phyloP scores from a whole-genome alignment of 2,888 invertebrate genomes.

The Meta bourneti region DNA sequence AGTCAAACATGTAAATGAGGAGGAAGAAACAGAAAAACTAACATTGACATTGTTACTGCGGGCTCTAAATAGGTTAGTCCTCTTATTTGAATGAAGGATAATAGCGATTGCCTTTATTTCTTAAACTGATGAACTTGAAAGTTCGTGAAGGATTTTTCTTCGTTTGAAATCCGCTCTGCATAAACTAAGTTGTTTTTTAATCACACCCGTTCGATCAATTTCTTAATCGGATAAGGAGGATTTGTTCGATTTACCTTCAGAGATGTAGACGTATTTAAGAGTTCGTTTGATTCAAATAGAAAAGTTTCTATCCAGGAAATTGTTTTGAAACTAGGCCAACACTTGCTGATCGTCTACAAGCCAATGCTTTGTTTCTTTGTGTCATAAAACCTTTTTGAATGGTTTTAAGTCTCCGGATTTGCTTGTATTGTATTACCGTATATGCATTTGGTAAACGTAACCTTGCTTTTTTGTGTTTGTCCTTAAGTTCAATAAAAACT shows the following conservation, averaged over 20 bases:
- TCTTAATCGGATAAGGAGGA: background rate
- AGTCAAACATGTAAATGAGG: background rate
- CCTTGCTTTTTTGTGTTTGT: too few species aligned
- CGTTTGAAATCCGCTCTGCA: conserved; percentile 11
- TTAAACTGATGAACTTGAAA: conserved; percentile 18
- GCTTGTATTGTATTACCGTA: too few species aligned
- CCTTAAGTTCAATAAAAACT: too few species aligned
- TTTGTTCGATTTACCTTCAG: background rate
- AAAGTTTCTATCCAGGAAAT: background rate
- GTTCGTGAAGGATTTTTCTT: background rate
- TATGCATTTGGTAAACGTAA: too few species aligned
- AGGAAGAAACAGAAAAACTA: background rate
- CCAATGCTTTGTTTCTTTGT: too few species aligned
- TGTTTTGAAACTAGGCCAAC: background rate
- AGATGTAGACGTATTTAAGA: background rate
- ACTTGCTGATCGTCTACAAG: too few species aligned
- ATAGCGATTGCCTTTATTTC: background rate
- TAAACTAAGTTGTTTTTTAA: background rate
- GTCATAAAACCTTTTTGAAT: too few species aligned
- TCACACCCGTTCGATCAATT: background rate
- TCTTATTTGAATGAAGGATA: background rate
- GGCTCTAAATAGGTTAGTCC: conserved; percentile 7
- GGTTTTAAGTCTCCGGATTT: too few species aligned
- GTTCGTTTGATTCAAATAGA: background rate
- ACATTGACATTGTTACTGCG: conserved; percentile 22